These are phyloP conservation scores for Tetramorium alpestre DNA, from an alignment of 1,140 invertebrate species.

Conservation along the genomic window DNA sequence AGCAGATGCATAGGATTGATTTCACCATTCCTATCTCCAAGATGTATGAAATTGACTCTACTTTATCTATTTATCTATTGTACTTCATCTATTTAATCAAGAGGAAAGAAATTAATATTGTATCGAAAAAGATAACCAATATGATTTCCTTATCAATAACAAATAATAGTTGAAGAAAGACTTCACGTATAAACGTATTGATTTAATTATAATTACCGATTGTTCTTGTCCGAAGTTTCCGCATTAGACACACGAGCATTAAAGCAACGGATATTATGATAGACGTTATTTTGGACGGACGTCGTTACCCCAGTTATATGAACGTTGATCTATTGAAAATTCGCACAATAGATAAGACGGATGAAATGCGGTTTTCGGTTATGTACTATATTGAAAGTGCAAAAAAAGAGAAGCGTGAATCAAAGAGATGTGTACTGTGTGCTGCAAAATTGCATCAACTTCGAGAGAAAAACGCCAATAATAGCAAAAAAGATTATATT, in stretches of 20 bases:
- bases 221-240: not conserved
- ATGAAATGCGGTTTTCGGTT: not conserved
- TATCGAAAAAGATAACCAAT: not conserved
- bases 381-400: not conserved
- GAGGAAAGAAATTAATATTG: not conserved
- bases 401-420: not conserved
- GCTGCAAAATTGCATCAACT: not conserved
- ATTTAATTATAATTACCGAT: not conserved
- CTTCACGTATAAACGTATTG: not conserved
- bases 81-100: not conserved
- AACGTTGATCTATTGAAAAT: slow-evolving; percentile 15
- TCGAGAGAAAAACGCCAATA: not conserved
- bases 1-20: not conserved
- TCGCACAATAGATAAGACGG: not conserved
- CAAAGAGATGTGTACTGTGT: not conserved
- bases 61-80: no score
- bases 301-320: not conserved
- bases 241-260: not conserved
- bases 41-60: not conserved
- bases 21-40: not conserved
- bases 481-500: not conserved
- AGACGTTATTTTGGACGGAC: not conserved
- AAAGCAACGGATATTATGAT: not conserved
- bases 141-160: not conserved
- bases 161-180: not conserved